Percentiles rank a stretch among this genome's conserved stretches.
phyloP scores from a whole-genome alignment of 2,888 invertebrate genomes.

The Polyommatus iphigenia region DNA sequence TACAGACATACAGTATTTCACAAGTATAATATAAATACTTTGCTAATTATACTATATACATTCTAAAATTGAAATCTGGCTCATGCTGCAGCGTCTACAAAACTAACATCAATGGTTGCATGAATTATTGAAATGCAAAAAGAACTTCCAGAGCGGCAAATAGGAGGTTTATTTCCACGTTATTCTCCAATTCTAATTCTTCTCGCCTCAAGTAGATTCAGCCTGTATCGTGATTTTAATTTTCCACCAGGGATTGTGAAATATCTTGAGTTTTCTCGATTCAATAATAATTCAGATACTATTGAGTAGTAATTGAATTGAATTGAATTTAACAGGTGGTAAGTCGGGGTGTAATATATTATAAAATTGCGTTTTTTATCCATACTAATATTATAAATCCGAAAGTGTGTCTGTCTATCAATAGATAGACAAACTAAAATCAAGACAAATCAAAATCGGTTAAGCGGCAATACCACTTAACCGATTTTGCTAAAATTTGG shows the following conservation, averaged over 20 bases:
- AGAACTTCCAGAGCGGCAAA: not conserved
- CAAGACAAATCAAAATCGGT: no score
- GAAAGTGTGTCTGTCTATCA: no score
- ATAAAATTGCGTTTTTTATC: no score
- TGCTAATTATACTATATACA: no score
- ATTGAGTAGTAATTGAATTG: not conserved
- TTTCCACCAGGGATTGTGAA: not conserved
- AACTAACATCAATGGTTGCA: not conserved
- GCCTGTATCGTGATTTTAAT: not conserved
- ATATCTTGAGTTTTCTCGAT: not conserved
- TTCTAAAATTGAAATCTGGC: no score
- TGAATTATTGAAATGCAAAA: conserved; percentile 16
- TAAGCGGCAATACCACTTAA: no score
- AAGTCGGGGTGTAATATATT: not conserved
- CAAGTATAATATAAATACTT: no score
- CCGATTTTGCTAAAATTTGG: no score
- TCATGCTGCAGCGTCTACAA: not conserved
- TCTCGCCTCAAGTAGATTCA: conserved; percentile 1
- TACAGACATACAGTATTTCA: no score
- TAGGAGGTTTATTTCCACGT: not conserved
- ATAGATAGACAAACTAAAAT: no score
- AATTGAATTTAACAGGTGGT: not conserved
- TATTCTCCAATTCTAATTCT: conserved; percentile 9
- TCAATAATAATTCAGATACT: not conserved
- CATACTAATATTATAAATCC: no score